These are phyloP conservation scores for Metallyticus violacea DNA, from an alignment of 2,888 invertebrate genomes.

Conservation along the genomic window DNA sequence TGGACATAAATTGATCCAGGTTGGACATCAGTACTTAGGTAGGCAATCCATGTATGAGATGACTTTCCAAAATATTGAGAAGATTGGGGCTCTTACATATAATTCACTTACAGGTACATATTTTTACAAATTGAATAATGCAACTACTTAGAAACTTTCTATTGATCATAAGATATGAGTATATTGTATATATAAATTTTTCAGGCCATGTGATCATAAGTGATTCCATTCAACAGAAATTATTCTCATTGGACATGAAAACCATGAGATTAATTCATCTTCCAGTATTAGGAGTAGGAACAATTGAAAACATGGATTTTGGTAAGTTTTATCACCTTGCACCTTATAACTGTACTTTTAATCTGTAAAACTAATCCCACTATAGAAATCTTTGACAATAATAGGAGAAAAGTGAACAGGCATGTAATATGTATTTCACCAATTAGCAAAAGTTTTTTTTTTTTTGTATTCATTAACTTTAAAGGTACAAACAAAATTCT, in stretches of 20 bases:
- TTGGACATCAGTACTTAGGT: constrained; percentile 66
- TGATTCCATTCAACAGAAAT: constrained; percentile 50
- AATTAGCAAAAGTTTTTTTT: too few species aligned
- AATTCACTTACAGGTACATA: constrained; percentile 55
- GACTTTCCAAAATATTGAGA: constrained; percentile 30
- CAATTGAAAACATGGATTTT: constrained; percentile 58
- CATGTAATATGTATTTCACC: too few species aligned
- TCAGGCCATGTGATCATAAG: constrained; percentile 46
- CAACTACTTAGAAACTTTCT: neutral
- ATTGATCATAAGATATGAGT: neutral
- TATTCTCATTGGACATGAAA: constrained; percentile 47
- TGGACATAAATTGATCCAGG: constrained; percentile 54
- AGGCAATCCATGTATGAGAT: constrained; percentile 54
- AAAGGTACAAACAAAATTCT: too few species aligned
- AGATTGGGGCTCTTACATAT: constrained; percentile 66
- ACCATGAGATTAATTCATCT: constrained; percentile 40
- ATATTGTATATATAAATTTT: neutral
- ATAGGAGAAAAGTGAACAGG: too few species aligned
- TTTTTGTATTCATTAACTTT: too few species aligned
- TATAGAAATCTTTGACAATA: too few species aligned
- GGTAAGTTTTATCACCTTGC: constrained; percentile 49
- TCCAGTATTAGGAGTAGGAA: constrained; percentile 48
- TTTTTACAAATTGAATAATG: neutral
- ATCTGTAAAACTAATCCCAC: too few species aligned
- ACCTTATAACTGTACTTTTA: too few species aligned